Conservation (phyloP, 2,888 invertebrate species). For the Eupeodes latifasciatus region DNA sequence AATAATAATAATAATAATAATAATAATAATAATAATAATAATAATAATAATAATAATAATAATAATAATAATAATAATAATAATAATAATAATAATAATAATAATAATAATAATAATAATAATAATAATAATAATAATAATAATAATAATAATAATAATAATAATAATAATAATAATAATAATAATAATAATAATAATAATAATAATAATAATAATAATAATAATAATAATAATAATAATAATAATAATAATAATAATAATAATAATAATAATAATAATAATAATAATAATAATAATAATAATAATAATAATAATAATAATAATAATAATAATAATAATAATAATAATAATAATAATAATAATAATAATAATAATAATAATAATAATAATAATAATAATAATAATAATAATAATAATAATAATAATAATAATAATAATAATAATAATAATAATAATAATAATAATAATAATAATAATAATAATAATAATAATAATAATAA, state of each 20-base stretch:
- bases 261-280: not conserved
- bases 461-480: constrained; percentile 7
- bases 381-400: constrained; percentile 20
- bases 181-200: constrained; percentile 22
- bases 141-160: constrained; percentile 29
- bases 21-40: constrained; percentile 29
- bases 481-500: constrained; percentile 7
- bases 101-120: constrained; percentile 24
- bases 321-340: constrained; percentile 29
- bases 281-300: constrained; percentile 17
- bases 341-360: constrained; percentile 29
- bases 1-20: constrained; percentile 29
- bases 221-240: constrained; percentile 27
- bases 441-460: constrained; percentile 14
- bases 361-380: constrained; percentile 29
- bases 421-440: constrained; percentile 13
- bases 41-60: constrained; percentile 27
- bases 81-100: constrained; percentile 19
- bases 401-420: constrained; percentile 29
- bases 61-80: constrained; percentile 31
- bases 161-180: constrained; percentile 27
- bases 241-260: not conserved
- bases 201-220: constrained; percentile 22
- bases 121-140: constrained; percentile 27
- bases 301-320: constrained; percentile 29